Evolutionary conservation across 2,113 vertebrate genomes (phyloP).

Genomic region (Formicarius rufipectus): DNA sequence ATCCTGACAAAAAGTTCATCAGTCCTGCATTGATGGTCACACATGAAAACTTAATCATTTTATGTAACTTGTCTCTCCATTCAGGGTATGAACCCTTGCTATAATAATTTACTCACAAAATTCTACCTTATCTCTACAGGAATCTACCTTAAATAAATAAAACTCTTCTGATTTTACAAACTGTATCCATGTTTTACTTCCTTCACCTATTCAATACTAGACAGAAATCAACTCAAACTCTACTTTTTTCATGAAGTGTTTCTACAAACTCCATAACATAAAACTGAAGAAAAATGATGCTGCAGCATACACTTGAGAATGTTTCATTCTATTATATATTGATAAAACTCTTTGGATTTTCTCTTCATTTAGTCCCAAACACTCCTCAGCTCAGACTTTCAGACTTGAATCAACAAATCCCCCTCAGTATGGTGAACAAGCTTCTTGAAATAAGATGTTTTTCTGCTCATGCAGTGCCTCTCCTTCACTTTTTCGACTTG

Average conservation of each 20-base stretch:
- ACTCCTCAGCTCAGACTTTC: not conserved
- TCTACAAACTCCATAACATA: not conserved
- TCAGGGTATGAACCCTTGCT: not conserved
- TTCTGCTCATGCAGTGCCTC: not conserved
- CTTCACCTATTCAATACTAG: not conserved
- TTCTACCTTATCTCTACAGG: not conserved
- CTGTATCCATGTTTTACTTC: not conserved
- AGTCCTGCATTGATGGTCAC: not conserved
- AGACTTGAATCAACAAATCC: not conserved
- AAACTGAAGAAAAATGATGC: not conserved
- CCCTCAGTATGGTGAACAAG: not conserved
- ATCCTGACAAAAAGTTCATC: rapidly evolving
- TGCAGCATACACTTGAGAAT: not conserved
- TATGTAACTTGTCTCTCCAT: not conserved
- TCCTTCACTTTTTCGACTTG: not conserved
- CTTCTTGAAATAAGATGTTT: not conserved
- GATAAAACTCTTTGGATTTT: not conserved
- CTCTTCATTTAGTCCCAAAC: not conserved
- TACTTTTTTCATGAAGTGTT: not conserved
- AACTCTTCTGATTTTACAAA: not conserved
- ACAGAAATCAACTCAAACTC: not conserved
- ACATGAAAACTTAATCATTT: not conserved
- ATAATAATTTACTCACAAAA: not conserved
- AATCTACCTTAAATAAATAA: not conserved
- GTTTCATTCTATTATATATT: not conserved